Base-by-base conservation (phyloP, 64 coral and sea anemone species). In the Montipora efflorescens region DNA sequence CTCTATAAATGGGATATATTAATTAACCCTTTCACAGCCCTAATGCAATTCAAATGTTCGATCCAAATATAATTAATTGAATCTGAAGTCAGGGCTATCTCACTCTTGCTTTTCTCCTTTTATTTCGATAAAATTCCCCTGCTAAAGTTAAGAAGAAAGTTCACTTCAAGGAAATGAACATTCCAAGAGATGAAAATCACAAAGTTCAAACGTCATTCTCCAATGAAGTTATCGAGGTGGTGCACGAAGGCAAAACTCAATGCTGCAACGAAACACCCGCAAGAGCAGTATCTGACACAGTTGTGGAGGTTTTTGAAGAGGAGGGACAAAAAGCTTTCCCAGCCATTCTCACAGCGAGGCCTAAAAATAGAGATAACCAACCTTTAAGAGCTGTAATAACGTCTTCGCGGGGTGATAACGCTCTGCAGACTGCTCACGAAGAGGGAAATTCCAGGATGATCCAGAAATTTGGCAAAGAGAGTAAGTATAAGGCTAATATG, bases 291-390 rank as follows among this genome's bases (percentile, higher is more conserved):
- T 8, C 82, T 86, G 82, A 67, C 45, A 49, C 82, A 71, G 64
- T 86, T 15, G 82, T 86, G 48, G 82, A 86, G 67, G 47, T 86
- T 47, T 44, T 86, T 18, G 66, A 86, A 48, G 82, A 86, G 72
- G 66, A 19, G 7, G n/a, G 28, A 20, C 64, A 36, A 4, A 86
- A 71, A 22, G 8, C 2, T 69, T 45, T 19, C 11, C 7, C 45
- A 9, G 25, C 16, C 22, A 5, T 19, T 48, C 28, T 66, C 23
- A 21, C 8, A 49, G 3, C 2, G 47, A 78, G 1, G 15, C 13
- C 48, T 47, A 78, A n/a, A 78, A 50, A n/a, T 19, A n/a, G 15
- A 16, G 16, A 3, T 23, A 14, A 72, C n/a, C 7, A 1, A 1
- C 46, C 66, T 70, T 50, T 22, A 18, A 45, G 49, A 72, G 61